A percentile compares a stretch with the other conserved stretches of the same genome.
phyloP scores from a whole-genome alignment of 2,797 vertebrate species.

The Characodon lateralis region DNA sequence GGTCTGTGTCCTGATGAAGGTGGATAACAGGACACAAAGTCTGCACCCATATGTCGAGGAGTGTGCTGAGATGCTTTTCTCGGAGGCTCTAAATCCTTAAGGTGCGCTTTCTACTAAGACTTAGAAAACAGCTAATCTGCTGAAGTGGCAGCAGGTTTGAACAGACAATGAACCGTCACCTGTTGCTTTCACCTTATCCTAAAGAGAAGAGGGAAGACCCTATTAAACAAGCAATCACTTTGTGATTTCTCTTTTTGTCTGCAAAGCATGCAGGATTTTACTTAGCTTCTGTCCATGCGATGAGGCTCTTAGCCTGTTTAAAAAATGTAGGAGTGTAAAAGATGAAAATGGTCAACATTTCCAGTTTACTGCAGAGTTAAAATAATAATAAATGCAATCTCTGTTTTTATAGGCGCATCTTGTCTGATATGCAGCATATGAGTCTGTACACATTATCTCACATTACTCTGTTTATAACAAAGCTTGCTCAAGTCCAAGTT shows the following conservation, averaged over 20 bases:
- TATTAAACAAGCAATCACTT: background rate
- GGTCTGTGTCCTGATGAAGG: background rate
- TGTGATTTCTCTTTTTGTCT: background rate
- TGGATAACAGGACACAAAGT: conserved; percentile 6
- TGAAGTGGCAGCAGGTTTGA: background rate
- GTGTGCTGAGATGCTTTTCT: conserved; percentile 25
- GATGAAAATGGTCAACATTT: background rate
- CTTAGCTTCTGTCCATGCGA: background rate
- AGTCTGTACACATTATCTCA: background rate
- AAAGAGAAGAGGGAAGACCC: background rate
- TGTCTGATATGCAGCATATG: background rate
- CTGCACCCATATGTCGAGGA: conserved; percentile 30
- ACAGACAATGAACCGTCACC: conserved; percentile 22
- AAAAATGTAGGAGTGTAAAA: too few relatives aligned
- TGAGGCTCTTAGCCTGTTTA: background rate
- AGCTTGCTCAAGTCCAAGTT: background rate
- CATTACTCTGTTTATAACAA: background rate
- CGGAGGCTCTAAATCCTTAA: conserved; percentile 32
- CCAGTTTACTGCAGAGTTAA: background rate
- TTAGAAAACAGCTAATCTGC: conserved; percentile 42
- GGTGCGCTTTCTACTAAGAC: conserved; percentile 25
- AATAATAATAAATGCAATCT: background rate
- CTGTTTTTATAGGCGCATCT: background rate
- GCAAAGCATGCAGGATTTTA: background rate
- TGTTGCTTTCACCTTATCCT: conserved; percentile 31